Evolutionary conservation across 2,888 invertebrate genomes (phyloP).

Genomic region (Colletes collaris): DNA sequence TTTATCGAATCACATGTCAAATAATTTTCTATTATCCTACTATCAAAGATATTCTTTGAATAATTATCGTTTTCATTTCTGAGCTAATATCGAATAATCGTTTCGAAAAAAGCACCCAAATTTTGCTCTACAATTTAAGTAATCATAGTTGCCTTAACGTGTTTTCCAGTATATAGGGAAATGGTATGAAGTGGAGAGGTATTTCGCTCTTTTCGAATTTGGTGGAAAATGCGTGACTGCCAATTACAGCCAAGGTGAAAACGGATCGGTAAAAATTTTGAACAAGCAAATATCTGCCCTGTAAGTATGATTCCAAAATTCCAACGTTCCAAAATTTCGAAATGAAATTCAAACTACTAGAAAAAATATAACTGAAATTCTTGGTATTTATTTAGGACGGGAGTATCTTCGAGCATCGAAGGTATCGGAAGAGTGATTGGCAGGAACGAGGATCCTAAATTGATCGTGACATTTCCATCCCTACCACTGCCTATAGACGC

Average conservation of each 20-base stretch:
- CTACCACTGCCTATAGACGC: slow-evolving; percentile 85
- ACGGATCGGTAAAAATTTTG: slow-evolving; percentile 81
- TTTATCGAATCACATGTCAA: no score
- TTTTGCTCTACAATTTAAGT: neutral
- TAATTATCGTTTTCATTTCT: no score
- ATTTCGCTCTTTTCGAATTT: slow-evolving; percentile 90
- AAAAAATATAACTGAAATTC: neutral
- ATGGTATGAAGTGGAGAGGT: slow-evolving; percentile 91
- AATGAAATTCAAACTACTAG: neutral
- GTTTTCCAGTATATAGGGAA: slow-evolving; percentile 88
- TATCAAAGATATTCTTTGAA: no score
- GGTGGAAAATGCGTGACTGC: slow-evolving; percentile 90
- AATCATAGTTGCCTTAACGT: neutral
- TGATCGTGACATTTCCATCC: slow-evolving; percentile 86
- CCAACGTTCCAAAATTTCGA: neutral
- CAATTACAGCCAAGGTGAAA: slow-evolving; percentile 85
- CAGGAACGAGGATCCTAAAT: slow-evolving; percentile 85
- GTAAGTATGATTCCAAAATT: slow-evolving; percentile 77
- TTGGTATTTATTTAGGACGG: slow-evolving; percentile 83
- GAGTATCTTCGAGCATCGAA: slow-evolving; percentile 84
- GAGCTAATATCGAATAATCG: no score
- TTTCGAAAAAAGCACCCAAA: neutral
- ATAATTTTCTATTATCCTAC: no score
- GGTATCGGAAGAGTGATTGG: slow-evolving; percentile 85
- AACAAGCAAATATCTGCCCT: slow-evolving; percentile 83